Percentiles rank a stretch among this genome's conserved stretches.
phyloP scores from a whole-genome alignment of 2,113 vertebrate species.

The Scortum barcoo region DNA sequence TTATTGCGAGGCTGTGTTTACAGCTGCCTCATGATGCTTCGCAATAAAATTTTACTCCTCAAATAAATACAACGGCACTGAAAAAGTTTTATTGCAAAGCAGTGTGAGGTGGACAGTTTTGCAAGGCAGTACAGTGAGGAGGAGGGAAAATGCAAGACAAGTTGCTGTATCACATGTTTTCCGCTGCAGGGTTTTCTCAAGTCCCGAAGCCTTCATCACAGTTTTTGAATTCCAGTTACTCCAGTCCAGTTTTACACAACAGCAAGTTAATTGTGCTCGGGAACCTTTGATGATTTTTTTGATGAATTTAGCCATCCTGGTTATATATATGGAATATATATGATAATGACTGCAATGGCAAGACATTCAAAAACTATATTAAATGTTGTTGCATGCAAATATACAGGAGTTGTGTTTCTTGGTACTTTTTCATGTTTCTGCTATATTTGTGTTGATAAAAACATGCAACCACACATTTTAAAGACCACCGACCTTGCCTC shows the following conservation, averaged over 20 bases:
- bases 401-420: not conserved
- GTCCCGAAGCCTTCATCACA: not conserved
- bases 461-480: not conserved
- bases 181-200: not conserved
- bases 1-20: constrained; percentile 38
- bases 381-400: not conserved
- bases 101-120: constrained; percentile 5
- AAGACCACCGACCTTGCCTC: not conserved
- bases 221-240: not conserved
- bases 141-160: not conserved
- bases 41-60: constrained; percentile 51
- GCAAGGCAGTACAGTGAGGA: not conserved
- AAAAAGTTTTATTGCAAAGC: constrained; percentile 39
- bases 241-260: not conserved
- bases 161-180: not conserved
- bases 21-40: constrained; percentile 45
- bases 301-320: not conserved
- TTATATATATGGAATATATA: not conserved
- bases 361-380: not conserved
- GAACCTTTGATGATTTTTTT: constrained; percentile 3
- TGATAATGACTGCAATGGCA: not conserved
- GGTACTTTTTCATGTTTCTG: not conserved
- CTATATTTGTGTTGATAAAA: not conserved
- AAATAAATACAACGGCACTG: constrained; percentile 47
- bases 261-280: not conserved